Base-by-base conservation (phyloP, 2,797 vertebrate genomes). In the Cichlasoma orientale region DNA sequence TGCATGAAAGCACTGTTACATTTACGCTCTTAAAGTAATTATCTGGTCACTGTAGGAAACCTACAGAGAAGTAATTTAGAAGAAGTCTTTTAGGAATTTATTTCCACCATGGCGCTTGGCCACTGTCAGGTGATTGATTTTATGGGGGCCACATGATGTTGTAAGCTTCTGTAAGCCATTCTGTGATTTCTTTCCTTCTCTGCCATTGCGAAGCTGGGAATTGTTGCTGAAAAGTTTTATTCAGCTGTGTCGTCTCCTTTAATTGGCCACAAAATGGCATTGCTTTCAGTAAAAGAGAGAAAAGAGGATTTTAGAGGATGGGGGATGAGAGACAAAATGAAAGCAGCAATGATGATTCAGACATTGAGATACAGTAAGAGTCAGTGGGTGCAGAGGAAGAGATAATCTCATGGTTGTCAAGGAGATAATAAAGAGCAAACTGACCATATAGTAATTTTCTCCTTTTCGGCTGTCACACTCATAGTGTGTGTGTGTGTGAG, bases 101-200 rank as follows among this genome's bases (percentile, higher is more conserved):
- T 53, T 56, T 66, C 71, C 52, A 47, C 11, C 44, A 3, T 3
- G 31, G 3, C 27, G 13, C 69, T 61, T 1, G 3, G 54, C 38
- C 13, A 3, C 1, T 2, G 76, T 90, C 91, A 85, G 36, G 84
- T 92, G 90, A 86, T 83, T 5, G 21, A 70, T 78, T 85, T 76
- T 63, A 89, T 87, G 88, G 86, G 61, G 56, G n/a, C 72, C 92
- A 82, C 79, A 79, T 92, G 90, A 88, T 75, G 72, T 74, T 10
- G 10, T 71, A 44, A 56, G 36, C 41, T 29, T 68, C 66, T 57
- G 74, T 41, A 23, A 12, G 16, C 27, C 18, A 11, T 36, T 59
- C 76, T 77, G 44, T 33, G 36, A 56, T 44, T 66, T 69, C 18
- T 31, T 4, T 3, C 25, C 63, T 59, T 41, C 16, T 7, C 16